Evolutionary conservation across 2,888 invertebrate genomes (phyloP), one percentile per base, ranked within the genome.

Genomic region (Parelbella ahira): DNA sequence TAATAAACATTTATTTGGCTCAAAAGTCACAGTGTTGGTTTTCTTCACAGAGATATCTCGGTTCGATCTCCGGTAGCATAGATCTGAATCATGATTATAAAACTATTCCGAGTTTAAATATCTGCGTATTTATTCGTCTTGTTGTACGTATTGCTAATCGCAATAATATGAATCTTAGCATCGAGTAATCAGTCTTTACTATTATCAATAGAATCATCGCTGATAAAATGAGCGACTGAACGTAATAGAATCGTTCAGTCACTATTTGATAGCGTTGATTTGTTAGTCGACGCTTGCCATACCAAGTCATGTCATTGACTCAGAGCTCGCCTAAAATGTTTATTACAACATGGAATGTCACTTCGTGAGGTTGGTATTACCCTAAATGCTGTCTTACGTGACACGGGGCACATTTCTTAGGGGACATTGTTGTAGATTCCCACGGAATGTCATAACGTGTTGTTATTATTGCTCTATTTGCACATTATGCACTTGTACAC

Each of bases 361-460:
- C 41, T 41, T 41, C 41, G 41, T 41, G 41, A 41, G 33, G 27
- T 42, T 18, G 41, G 34, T 42, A 42, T 42, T 42, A 34, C 41
- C 34, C 28, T 42, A 34, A 42, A 33, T 34, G 41, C 28, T 34
- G 20, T 33, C 21, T 42, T 33, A 32, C 41, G 33, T 42, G 33
- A 28, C 34, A 15, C 13, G 21, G 39, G 2, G 25, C 21, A 25
- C 24, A 36, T 36, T 36, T 36, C 36, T 36, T 18, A 5, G 13
- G 21, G 39, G 34, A 38, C 28, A 38, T 12, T 43, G 46, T 38
- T 9, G 29, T 37, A 33, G 45, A 58, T 80, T 80, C 80, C 74
- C 78, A 81, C 77, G 78, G 60, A 67, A 65, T 73, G 76, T 74
- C 81, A 79, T 73, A 77, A 75, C 68, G 54, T 58, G 59, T 66